phyloP scores from a whole-genome alignment of 2,113 vertebrate species.

The Reinhardtius hippoglossoides region DNA sequence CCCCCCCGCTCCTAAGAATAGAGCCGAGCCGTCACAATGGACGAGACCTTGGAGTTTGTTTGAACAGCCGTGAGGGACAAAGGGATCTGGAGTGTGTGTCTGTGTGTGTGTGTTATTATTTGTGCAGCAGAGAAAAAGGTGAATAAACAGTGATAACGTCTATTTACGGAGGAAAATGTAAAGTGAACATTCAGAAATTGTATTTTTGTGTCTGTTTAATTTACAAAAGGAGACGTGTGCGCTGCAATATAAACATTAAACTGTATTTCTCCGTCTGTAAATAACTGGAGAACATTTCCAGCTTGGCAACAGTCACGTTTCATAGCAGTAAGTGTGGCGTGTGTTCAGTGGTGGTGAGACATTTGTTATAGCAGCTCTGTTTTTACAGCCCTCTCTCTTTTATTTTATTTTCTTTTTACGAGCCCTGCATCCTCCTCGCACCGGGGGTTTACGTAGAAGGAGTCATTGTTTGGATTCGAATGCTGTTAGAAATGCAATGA shows the following conservation, averaged over 20 bases:
- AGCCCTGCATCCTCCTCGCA: slow-evolving; percentile 17
- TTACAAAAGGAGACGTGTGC: no score
- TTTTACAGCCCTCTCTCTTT: not conserved
- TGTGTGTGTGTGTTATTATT: not conserved
- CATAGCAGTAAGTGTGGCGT: no score
- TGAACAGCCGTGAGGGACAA: slow-evolving; percentile 8
- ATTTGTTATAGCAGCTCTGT: not conserved
- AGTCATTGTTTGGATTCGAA: slow-evolving; percentile 43
- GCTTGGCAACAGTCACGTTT: no score
- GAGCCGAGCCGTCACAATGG: not conserved
- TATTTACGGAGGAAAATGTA: not conserved
- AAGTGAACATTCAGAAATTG: no score
- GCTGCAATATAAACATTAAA: no score
- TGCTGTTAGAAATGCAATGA: slow-evolving; percentile 40
- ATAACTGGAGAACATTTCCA: no score
- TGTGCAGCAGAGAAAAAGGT: no score
- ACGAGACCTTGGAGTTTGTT: slow-evolving; percentile 34
- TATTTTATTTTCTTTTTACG: slow-evolving; percentile 8
- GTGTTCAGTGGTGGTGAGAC: no score
- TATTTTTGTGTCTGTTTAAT: no score
- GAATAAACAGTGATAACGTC: not conserved
- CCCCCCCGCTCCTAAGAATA: not conserved
- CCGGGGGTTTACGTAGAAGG: not conserved
- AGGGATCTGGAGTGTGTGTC: not conserved
- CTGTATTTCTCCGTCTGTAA: no score